Evolutionary conservation across 2,797 vertebrate species (phyloP), one percentile per base, ranked within the genome.

Genomic region (Tapera naevia): DNA sequence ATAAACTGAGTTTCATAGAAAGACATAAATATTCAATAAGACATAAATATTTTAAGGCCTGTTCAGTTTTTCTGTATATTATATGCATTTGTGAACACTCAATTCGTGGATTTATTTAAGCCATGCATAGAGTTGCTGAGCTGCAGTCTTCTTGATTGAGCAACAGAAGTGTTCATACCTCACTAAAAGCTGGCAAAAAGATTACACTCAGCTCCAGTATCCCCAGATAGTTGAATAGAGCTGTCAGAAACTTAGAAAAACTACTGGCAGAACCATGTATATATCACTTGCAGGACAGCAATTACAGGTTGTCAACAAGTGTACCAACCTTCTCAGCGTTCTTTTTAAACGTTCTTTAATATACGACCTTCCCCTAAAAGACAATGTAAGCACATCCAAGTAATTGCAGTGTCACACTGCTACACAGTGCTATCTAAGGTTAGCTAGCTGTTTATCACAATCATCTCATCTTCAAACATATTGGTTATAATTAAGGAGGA

Each of bases 221-320:
- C 4, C 39, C 23, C 53, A 60, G 48, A 88, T 10, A 71, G 45
- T 81, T 90, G 58, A 54, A 79, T 88, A 94, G 41, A 91, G 17
- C 58, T 89, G 37, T 30, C 64, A 80, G 53, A 80, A 92, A 85
- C 78, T 84, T 69, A 51, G 51, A 81, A 85, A 70, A 93, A 54
- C 51, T 80, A 50, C 53, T 67, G 62, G 58, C 28, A 89, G 48
- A 86, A 73, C 39, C 28, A 78, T 24, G 25, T 14, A 19, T 33
- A 37, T 60, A 71, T 65, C 41, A 56, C 43, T 84, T 18, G 19
- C 13, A 72, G 72, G 48, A 86, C 6, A 71, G 37, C 45, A 88
- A 93, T 61, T 95, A 80, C 67, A 88, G 51, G 27, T 74, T 89
- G 78, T 73, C 39, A 94, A 81, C 57, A 86, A 72, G 84, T 18